A percentile compares a stretch with the other conserved stretches of the same genome.
phyloP scores from a whole-genome alignment of 2,888 invertebrate species.

The Melanargia galathea region DNA sequence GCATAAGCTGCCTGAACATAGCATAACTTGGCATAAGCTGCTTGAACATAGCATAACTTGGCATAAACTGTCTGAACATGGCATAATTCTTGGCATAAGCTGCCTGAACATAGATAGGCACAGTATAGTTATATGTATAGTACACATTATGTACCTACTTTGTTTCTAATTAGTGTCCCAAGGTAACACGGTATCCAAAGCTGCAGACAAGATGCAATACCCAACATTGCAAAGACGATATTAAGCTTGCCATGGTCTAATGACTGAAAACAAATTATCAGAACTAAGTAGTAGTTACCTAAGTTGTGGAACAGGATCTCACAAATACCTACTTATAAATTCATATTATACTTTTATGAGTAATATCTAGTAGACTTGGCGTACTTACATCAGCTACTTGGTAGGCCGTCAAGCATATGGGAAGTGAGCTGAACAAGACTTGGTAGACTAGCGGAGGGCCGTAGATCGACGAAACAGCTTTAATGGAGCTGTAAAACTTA shows the following conservation, averaged over 20 bases:
- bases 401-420: slow-evolving; percentile 57
- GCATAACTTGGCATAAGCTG: too few species aligned
- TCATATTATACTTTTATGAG: too few species aligned
- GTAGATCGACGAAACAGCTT: slow-evolving; percentile 53
- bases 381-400: slow-evolving; percentile 61
- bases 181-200: slow-evolving; percentile 69
- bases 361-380: too few species aligned
- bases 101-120: too few species aligned
- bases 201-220: slow-evolving; percentile 49
- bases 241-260: slow-evolving; percentile 58
- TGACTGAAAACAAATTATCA: slow-evolving; percentile 46
- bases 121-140: too few species aligned
- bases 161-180: slow-evolving; percentile 60
- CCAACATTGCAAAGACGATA: slow-evolving; percentile 52
- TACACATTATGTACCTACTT: too few species aligned
- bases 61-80: too few species aligned
- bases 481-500: slow-evolving; percentile 50
- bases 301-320: neutral
- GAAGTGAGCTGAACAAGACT: slow-evolving; percentile 54
- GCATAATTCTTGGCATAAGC: too few species aligned
- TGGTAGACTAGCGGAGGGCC: slow-evolving; percentile 62
- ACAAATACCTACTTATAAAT: too few species aligned
- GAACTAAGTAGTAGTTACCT: too few species aligned
- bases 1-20: too few species aligned
- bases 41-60: too few species aligned